Evolutionary conservation across 2,113 vertebrate genomes (phyloP).

Genomic region (Brachirus orientalis): DNA sequence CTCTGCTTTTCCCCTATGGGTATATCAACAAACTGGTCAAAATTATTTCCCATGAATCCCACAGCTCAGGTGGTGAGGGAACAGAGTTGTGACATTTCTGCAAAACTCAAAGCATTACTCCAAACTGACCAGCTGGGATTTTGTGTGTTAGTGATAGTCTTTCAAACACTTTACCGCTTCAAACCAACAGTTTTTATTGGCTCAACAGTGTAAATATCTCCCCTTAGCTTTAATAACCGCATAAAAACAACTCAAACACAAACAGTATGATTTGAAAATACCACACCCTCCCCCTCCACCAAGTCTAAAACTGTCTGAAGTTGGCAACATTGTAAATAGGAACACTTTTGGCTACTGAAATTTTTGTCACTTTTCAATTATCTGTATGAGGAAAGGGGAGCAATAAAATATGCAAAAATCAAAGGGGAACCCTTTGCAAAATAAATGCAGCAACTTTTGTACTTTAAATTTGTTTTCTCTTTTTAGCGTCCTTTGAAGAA

Average conservation of each 20-base stretch:
- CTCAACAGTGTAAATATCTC: constrained; percentile 64
- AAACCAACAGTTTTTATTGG: constrained; percentile 58
- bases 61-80: constrained; percentile 58
- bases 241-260: constrained; percentile 76
- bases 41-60: constrained; percentile 58
- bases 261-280: constrained; percentile 73
- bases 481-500: constrained; percentile 83
- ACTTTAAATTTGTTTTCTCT: constrained; percentile 75
- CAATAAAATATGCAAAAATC: constrained; percentile 64
- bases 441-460: constrained; percentile 81
- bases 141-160: constrained; percentile 58
- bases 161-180: constrained; percentile 67
- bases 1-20: constrained; percentile 42
- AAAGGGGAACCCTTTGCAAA: constrained; percentile 74
- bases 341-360: constrained; percentile 69
- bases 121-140: constrained; percentile 64
- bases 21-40: constrained; percentile 49
- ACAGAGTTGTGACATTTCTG: constrained; percentile 51
- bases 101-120: constrained; percentile 54
- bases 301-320: constrained; percentile 67
- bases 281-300: constrained; percentile 56
- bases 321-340: constrained; percentile 64
- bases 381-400: constrained; percentile 57
- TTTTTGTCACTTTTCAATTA: constrained; percentile 72
- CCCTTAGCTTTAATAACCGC: constrained; percentile 69